Evolutionary conservation across 2,113 vertebrate species (phyloP), one percentile per base, ranked within the genome.

Genomic region (Plecturocebus donacophilus): DNA sequence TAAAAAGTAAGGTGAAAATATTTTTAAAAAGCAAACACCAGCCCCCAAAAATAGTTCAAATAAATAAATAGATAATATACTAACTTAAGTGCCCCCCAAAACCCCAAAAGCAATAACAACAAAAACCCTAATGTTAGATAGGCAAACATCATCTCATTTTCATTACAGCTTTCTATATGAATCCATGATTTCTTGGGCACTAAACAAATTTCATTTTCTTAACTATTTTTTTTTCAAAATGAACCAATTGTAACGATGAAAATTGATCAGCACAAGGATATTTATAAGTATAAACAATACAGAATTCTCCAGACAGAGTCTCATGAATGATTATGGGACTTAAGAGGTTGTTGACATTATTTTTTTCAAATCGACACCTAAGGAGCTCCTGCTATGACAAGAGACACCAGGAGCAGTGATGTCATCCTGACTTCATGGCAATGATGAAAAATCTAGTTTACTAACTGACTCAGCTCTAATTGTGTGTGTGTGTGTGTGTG

Each of bases 241-340:
- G 35, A 81, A 90, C 13, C 17, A 58, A 80, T 49, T 73, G 8
- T 40, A 79, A 81, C 16, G 38, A 58, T 76, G 27, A 94, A 95
- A 95, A 87, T 58, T 77, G 92, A 85, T 92, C 38, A 92, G 49
- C 12, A 87, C 20, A 87, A 91, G 52, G 38, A 79, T 90, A 94
- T 85, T 40, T 80, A 30, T 1, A 56, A 12, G 21, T 92, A 19
- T 61, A 61, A 81, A 95, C 30, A 83, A 71, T 71, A 83, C 38
- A 79, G 86, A 91, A 68, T 49, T 61, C 27, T 73, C 68, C 42
- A 7, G 80, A 75, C 27, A 87, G 84, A 73, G 79, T 35, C 12
- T 52, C 3, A 3, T 27, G 21, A 38, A 70, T 16, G 38, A 85
- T 25, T 76, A 58, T n/a, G 76, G 35, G 35, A 61, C 27, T 40